These are phyloP conservation scores for Raja brachyura DNA, from an alignment of 2,113 vertebrate genomes.

Conservation along the genomic window DNA sequence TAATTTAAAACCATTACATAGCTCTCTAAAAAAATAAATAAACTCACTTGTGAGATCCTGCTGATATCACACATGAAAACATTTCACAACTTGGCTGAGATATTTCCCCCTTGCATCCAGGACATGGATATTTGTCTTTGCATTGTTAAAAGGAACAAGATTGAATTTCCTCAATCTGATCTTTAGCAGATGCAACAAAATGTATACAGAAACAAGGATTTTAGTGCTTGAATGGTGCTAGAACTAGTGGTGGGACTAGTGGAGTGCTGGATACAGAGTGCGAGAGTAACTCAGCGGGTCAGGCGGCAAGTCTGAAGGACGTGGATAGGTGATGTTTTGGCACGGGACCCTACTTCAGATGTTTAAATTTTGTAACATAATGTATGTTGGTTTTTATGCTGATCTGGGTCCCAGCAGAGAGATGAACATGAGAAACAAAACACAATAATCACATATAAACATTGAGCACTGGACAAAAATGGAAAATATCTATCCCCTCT, in stretches of 20 bases:
- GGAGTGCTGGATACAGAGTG: no score
- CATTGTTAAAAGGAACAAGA: not conserved
- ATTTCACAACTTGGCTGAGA: no score
- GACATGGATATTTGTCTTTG: not conserved
- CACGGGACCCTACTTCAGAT: no score
- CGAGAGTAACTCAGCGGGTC: no score
- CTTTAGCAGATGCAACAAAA: not conserved
- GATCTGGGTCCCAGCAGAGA: not conserved
- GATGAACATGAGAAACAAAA: not conserved
- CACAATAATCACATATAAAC: not conserved
- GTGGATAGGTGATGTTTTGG: no score
- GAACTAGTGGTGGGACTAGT: no score
- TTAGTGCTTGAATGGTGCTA: no score
- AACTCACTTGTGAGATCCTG: no score
- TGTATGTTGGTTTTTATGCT: not conserved
- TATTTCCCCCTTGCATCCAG: no score
- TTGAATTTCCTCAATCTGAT: not conserved
- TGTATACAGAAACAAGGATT: not conserved
- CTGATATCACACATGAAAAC: no score
- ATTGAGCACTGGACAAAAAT: not conserved
- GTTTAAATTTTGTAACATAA: no score
- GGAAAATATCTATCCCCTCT: not conserved
- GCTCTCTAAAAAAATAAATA: not conserved
- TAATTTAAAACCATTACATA: not conserved
- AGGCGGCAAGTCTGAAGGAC: no score